Evolutionary conservation across 2,888 invertebrate species (phyloP), one percentile per base, ranked within the genome.

Genomic region (Norana najaformis): DNA sequence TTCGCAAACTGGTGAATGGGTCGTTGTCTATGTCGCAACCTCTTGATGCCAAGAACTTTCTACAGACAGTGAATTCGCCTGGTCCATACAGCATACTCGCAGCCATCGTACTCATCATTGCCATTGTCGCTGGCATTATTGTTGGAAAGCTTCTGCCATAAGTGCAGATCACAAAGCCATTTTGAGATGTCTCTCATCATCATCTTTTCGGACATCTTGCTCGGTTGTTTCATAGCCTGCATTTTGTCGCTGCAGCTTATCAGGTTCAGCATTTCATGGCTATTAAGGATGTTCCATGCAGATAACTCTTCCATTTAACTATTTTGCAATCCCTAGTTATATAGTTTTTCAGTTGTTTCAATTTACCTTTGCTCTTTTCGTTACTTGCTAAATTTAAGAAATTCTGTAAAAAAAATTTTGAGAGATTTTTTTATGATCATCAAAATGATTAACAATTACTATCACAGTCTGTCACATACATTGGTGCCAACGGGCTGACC

Each of bases 141-240:
- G 41, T 90, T 41, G 90, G 85, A 38, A 90, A 90, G 34, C 47
- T 90, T 88, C 85, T 90, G 47, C 88, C 37, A 18, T 88, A n/a
- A 88, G 53, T 30, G 30, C 53, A 53, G 53, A 53, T 53, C 30
- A 30, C 53, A 53, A 53, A 53, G 53, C 53, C 53, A 53, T 53
- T 23, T 30, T 53, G 53, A 53, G 53, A 53, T 53, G 53, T 53
- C 53, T 53, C 53, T 53, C 53, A 53, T 53, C 13, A 53, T 30
- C 53, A 53, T 23, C 53, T 53, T 53, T 53, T 30, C 23, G 30
- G 30, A 53, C 30, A 30, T 11, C 53, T 53, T 53, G 53, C 30
- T 53, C 53, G 53, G 53, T 53, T 53, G 53, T 53, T 53, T 53
- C 53, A n/a, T n/a, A n/a, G n/a, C n/a, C 53, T 53, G 53, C 53